Conservation (phyloP, 2,888 invertebrate genomes). For the Corythucha ciliata region DNA sequence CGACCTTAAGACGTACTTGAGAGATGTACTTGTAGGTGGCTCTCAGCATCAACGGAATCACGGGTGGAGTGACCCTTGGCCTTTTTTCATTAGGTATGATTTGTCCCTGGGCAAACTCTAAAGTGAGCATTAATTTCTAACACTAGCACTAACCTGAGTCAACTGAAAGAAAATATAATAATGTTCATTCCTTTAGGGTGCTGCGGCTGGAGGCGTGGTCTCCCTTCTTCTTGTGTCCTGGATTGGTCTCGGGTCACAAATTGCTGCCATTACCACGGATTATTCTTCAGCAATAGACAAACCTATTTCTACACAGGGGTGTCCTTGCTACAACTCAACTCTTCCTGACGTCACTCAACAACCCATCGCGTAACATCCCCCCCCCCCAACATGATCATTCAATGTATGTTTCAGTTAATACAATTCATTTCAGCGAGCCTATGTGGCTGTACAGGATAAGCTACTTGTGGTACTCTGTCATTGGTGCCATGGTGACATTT, state of each 20-base stretch:
- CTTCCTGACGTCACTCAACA: constrained; percentile 4
- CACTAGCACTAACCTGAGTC: constrained; percentile 42
- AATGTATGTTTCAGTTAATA: neutral
- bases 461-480: constrained; percentile 82
- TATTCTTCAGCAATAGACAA: constrained; percentile 21
- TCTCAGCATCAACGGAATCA: constrained; percentile 78
- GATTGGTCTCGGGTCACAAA: constrained; percentile 59
- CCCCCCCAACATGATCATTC: neutral
- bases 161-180: neutral
- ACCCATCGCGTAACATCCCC: constrained; percentile 7
- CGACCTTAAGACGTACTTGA: neutral
- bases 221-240: constrained; percentile 51
- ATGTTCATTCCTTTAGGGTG: constrained; percentile 46
- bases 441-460: constrained; percentile 58
- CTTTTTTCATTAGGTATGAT: constrained; percentile 82
- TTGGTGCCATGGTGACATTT: constrained; percentile 65
- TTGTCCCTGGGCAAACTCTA: constrained; percentile 72
- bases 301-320: constrained; percentile 47
- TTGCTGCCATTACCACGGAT: constrained; percentile 26
- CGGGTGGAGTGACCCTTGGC: constrained; percentile 78
- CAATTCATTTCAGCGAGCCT: constrained; percentile 7
- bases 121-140: constrained; percentile 51
- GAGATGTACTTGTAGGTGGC: constrained; percentile 50
- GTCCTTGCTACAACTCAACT: constrained; percentile 41
- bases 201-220: constrained; percentile 53